Conservation (phyloP, 2,113 vertebrate species). For the Leptodactylus fuscus region DNA sequence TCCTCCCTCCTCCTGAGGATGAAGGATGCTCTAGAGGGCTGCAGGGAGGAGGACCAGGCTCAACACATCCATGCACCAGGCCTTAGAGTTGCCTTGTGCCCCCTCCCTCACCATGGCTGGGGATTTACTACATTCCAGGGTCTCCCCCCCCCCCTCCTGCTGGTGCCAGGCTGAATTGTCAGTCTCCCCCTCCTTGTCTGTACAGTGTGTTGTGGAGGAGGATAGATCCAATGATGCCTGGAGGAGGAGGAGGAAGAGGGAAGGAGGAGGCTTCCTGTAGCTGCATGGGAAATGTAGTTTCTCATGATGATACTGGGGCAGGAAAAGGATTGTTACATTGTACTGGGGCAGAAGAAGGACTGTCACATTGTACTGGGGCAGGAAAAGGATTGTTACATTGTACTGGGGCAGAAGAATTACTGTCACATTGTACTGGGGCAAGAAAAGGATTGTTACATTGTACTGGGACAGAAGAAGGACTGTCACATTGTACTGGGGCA, state of each 20-base stretch:
- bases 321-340: too few relatives aligned
- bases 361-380: too few relatives aligned
- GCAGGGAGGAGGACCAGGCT: conserved; percentile 45
- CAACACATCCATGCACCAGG: conserved; percentile 19
- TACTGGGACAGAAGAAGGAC: too few relatives aligned
- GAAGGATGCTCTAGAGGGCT: conserved; percentile 53
- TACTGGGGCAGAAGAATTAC: too few relatives aligned
- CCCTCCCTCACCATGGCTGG: conserved; percentile 40
- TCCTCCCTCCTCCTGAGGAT: conserved; percentile 11
- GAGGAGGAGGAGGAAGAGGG: conserved; percentile 31
- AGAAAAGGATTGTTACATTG: too few relatives aligned
- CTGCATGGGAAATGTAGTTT: conserved; percentile 51
- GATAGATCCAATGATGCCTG: neutral
- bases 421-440: too few relatives aligned
- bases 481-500: too few relatives aligned
- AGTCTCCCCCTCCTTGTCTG: conserved; percentile 20
- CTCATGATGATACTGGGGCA: neutral
- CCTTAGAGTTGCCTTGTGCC: neutral
- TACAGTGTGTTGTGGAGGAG: conserved; percentile 15
- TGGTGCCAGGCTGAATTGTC: conserved; percentile 21
- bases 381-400: too few relatives aligned
- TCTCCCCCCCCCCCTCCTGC: conserved; percentile 8
- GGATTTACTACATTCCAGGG: conserved; percentile 20
- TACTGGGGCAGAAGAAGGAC: too few relatives aligned
- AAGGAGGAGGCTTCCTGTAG: neutral